phyloP scores from a whole-genome alignment of 2,113 vertebrate species.

The Archilochus colubris region DNA sequence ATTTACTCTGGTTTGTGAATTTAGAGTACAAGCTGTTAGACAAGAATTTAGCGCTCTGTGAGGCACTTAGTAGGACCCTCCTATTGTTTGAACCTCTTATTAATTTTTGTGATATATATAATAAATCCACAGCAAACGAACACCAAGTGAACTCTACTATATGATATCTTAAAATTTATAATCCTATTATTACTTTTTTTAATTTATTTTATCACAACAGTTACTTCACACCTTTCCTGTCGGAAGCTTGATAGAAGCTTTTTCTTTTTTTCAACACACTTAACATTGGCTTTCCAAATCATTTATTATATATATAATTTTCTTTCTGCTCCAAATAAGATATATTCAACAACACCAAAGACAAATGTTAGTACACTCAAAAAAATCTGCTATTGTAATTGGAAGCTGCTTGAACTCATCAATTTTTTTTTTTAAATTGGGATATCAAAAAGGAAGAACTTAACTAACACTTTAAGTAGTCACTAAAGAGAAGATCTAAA shows the following conservation, averaged over 20 bases:
- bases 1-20: neutral
- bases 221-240: neutral
- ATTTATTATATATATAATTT: neutral
- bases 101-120: neutral
- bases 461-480: neutral
- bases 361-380: neutral
- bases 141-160: neutral
- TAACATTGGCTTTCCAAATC: neutral
- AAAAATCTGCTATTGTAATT: neutral
- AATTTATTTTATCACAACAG: neutral
- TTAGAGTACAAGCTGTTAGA: neutral
- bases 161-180: neutral
- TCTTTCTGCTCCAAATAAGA: neutral
- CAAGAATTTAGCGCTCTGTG: neutral
- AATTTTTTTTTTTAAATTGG: neutral
- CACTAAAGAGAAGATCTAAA: neutral
- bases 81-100: neutral
- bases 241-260: neutral
- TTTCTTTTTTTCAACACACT: neutral
- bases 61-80: accelerated
- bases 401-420: neutral
- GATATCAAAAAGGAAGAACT: neutral
- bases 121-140: neutral
- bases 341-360: neutral
- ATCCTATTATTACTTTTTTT: neutral